These are phyloP conservation scores for Xestia xanthographa DNA, from an alignment of 2,888 invertebrate genomes.

Conservation along the genomic window DNA sequence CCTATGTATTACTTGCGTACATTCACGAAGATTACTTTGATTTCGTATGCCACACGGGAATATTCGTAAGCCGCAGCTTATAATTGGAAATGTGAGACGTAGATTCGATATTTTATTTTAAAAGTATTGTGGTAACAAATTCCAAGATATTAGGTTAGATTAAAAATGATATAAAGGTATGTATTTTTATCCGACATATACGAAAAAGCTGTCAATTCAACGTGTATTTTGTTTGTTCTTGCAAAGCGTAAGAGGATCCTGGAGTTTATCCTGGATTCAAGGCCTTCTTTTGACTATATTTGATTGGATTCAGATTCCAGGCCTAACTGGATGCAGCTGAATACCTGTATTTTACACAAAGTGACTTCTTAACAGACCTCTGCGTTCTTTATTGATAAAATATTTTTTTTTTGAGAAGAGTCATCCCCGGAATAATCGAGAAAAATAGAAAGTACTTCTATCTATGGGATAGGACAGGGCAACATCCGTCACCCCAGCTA, in stretches of 20 bases:
- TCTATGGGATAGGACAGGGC: background rate
- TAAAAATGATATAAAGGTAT: too few species aligned
- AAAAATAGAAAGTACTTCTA: background rate
- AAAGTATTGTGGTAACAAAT: too few species aligned
- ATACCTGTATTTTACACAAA: background rate
- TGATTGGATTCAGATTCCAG: background rate
- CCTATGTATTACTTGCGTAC: background rate
- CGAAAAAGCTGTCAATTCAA: background rate
- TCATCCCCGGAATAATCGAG: too few species aligned
- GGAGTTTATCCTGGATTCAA: background rate
- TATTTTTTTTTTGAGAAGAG: too few species aligned
- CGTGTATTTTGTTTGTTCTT: background rate
- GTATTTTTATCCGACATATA: background rate
- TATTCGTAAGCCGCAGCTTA: slow-evolving; percentile 15
- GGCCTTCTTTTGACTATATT: too few species aligned
- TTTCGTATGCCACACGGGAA: slow-evolving; percentile 20
- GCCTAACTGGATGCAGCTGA: background rate
- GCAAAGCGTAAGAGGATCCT: background rate
- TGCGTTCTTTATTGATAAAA: too few species aligned
- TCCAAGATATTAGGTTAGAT: too few species aligned
- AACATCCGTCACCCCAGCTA: background rate
- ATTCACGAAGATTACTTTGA: slow-evolving; percentile 14
- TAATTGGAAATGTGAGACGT: background rate
- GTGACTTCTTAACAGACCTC: background rate
- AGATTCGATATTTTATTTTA: too few species aligned